Evolutionary conservation across 1,140 invertebrate species (phyloP), one percentile per base, ranked within the genome.

Genomic region (Agraylea sexmaculata): DNA sequence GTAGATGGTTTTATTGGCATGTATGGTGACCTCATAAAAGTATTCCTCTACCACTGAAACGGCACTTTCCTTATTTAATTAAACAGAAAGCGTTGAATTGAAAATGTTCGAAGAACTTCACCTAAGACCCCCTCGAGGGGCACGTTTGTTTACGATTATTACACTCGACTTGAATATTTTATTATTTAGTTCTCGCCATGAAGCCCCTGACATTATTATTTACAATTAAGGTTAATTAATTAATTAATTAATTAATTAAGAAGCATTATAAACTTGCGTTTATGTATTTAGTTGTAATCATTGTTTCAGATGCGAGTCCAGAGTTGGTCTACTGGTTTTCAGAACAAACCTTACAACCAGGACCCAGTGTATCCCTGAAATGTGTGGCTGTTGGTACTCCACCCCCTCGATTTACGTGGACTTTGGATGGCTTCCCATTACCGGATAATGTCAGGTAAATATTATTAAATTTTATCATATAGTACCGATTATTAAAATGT

Each of bases 301-400:
- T 55, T 46, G 33, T 61, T 52, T n/a, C 57, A 86, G 84, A 87
- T 62, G 80, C 84, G 13, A 78, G 83, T 46, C 85, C 86, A 13
- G 83, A 88, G 66, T 66, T 89, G 47, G 73, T 83, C 48, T 84
- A 87, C 66, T 86, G 82, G 71, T 93, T 93, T 64, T 82, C 83
- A 30, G 86, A 89, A 57, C 85, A 90, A 57, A 89, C 86, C 22
- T 68, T 92, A 37, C 84, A 90, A 53, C 84, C 84, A 1, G 88
- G 88, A 16, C 83, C 86, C 20, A 79, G 78, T 45, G 80, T 91
- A 31, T 90, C 87, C 2, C 66, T 95, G 45, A 88, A 87, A 63
- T 95, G 90, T 65, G 80, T 86, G 23, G 87, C 87, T 6, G 80
- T 84, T 50, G 90, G 89, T 34, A 91, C 88, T 62, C 89, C 89